Conservation (phyloP, 2,888 invertebrate genomes). For the Apotomis capreana region DNA sequence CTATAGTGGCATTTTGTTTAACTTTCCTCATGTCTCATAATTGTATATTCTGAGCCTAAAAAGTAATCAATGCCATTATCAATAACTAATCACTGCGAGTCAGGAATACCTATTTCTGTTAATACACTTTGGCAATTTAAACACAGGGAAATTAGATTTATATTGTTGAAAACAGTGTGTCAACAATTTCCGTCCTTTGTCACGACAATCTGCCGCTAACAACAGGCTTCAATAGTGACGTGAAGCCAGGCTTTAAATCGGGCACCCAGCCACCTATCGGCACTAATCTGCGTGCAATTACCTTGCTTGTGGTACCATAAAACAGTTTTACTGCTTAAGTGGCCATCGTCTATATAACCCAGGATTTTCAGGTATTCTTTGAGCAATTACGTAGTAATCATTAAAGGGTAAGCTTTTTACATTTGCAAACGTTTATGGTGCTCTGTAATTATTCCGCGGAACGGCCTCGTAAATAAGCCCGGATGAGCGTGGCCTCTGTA, state of each 20-base stretch:
- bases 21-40: too few species aligned
- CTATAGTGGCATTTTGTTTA: too few species aligned
- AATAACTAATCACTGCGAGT: too few species aligned
- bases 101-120: too few species aligned
- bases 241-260: conserved; percentile 38
- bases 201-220: conserved; percentile 11
- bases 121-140: not conserved
- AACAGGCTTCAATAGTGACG: conserved; percentile 25
- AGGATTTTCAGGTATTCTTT: conserved; percentile 51
- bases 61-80: too few species aligned
- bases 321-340: conserved; percentile 43
- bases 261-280: conserved; percentile 28
- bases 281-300: conserved; percentile 41
- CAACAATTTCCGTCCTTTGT: conserved; percentile 12
- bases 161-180: not conserved
- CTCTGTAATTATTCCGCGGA: conserved; percentile 78
- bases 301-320: conserved; percentile 39
- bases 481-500: conserved; percentile 80
- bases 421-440: conserved; percentile 74
- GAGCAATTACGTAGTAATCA: conserved; percentile 67
- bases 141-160: not conserved
- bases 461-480: conserved; percentile 78
- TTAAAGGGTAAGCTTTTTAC: conserved; percentile 76
- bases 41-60: too few species aligned
- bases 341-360: conserved; percentile 43